Base-by-base conservation (phyloP, 2,888 invertebrate species). In the Nasonovia ribisnigri region DNA sequence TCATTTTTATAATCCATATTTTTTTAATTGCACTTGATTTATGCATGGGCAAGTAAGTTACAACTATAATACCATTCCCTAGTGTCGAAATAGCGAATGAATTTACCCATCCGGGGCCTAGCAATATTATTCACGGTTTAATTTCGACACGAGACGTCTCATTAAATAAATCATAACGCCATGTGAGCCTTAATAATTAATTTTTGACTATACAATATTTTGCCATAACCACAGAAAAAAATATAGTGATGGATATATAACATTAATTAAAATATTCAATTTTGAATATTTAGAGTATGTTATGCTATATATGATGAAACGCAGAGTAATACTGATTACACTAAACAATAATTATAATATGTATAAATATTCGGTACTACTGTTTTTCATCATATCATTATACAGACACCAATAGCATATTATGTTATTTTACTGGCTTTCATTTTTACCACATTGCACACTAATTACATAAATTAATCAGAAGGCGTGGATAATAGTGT, bases 381-480 rank as follows among this genome's bases (percentile, higher is more conserved):
- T 29, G 16, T 29, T 46, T 86, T 88, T 88, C 42, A 29, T 43
- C 36, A n/a, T 43, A 89, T 51, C 51, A 48, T 88, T 36, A 88
- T 51, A 36, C 13, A 20, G 29, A n/a, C 43, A 87, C 8, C 46
- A 16, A 84, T 84, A 42, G 43, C 8, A 43, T 84, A 43, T 77
- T 84, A 43, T 77, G 36, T 13, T 13, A 84, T 84, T 84, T 43
- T 43, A 84, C 29, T 84, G 84, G 42, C 84, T 84, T 84, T 84
- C 84, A 4, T 84, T 43, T 77, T 84, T 84, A 84, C 29, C 43
- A 86, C 86, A 46, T 46, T 29, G 16, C 46, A 86, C 16, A 43
- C 29, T 86, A 46, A 86, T 86, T 86, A 46, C 88, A 36, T 88
- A 88, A 36, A 88, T 88, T 88, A 51, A 88, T 88, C 88, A 88